Evolutionary conservation across 2,797 vertebrate species (phyloP).

Genomic region (Phoeniculus purpureus): DNA sequence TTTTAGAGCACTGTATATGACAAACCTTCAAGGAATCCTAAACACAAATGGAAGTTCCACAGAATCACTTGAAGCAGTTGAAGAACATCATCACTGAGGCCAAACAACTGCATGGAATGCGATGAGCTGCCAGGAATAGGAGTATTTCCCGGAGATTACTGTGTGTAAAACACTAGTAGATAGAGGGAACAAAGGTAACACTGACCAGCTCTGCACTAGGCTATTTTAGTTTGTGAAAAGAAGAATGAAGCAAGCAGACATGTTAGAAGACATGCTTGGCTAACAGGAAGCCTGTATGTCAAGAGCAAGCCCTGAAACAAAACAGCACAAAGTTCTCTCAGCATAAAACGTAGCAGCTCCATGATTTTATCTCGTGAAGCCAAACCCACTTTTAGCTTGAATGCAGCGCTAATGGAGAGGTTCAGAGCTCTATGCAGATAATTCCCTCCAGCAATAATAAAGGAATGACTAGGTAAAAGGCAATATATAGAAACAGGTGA

Average conservation of each 20-base stretch:
- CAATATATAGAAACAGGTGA: neutral
- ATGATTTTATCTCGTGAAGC: neutral
- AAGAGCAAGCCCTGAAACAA: slow-evolving; percentile 31
- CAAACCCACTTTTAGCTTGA: slow-evolving; percentile 3
- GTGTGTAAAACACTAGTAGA: slow-evolving; percentile 14
- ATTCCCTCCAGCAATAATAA: neutral
- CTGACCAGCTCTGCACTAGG: neutral
- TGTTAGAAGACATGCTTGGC: neutral
- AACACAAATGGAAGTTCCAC: slow-evolving; percentile 35
- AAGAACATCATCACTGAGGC: slow-evolving; percentile 12
- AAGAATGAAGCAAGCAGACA: slow-evolving; percentile 35
- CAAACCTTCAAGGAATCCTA: slow-evolving; percentile 60
- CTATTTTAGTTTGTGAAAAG: slow-evolving; percentile 39
- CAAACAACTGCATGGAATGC: slow-evolving; percentile 30
- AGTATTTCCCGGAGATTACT: slow-evolving; percentile 36
- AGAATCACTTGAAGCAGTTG: slow-evolving; percentile 18
- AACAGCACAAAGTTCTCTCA: neutral
- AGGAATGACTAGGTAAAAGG: neutral
- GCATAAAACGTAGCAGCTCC: neutral
- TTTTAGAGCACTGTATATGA: slow-evolving; percentile 32
- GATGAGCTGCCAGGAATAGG: slow-evolving; percentile 53
- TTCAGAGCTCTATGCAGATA: neutral
- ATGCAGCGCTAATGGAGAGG: neutral
- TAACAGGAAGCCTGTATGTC: slow-evolving; percentile 1
- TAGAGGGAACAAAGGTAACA: slow-evolving; percentile 44